These are phyloP conservation scores for Pseudois nayaur DNA, from an alignment of 2,113 vertebrate genomes.

Conservation along the genomic window DNA sequence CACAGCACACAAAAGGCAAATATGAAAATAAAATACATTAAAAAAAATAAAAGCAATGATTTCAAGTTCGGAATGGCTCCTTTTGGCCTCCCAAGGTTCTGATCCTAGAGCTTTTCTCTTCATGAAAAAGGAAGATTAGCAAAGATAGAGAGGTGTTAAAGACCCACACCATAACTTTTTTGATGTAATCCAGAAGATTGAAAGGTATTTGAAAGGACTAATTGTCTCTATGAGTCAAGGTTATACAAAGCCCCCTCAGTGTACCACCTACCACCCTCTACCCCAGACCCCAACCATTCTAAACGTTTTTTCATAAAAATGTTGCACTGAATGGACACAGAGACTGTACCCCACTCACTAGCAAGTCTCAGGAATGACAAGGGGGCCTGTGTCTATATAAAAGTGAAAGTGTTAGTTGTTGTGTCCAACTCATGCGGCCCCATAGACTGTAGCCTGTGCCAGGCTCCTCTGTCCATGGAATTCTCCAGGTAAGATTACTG, in stretches of 20 bases:
- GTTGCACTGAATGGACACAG: neutral
- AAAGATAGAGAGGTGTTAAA: neutral
- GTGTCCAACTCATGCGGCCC: neutral
- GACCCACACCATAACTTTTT: neutral
- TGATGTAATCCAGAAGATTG: neutral
- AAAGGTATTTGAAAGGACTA: neutral
- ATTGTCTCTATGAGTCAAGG: neutral
- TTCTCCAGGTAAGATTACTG: neutral
- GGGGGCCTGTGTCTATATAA: neutral
- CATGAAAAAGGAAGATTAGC: neutral
- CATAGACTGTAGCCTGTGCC: neutral
- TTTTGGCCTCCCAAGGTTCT: neutral
- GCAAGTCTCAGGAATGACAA: neutral
- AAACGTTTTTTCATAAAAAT: neutral
- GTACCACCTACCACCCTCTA: neutral
- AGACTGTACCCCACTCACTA: neutral
- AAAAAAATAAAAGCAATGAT: neutral
- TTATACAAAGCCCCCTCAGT: neutral
- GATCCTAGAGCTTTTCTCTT: neutral
- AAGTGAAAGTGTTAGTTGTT: neutral
- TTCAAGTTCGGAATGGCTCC: neutral
- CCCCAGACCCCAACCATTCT: neutral
- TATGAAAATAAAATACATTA: neutral
- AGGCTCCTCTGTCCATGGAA: neutral
- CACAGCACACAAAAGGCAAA: neutral